phyloP scores from a whole-genome alignment of 2,113 vertebrate genomes.

The Hemiprocne comata region DNA sequence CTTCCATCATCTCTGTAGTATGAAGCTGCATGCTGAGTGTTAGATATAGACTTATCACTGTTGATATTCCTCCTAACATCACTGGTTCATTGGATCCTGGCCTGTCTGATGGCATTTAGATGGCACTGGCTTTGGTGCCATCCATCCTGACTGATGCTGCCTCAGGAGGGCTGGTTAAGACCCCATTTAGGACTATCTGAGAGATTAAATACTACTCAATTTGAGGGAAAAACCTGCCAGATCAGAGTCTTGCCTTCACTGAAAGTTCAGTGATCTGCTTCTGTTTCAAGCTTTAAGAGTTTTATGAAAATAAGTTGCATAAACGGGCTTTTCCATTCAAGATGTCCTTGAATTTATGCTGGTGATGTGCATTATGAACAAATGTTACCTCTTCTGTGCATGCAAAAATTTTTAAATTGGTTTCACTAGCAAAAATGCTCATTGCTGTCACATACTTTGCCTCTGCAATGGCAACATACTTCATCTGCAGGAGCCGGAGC shows the following conservation, averaged over 20 bases:
- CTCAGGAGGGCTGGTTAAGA: background rate
- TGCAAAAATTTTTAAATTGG: background rate
- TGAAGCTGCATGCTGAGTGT: background rate
- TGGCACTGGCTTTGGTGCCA: background rate
- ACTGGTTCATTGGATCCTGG: rapidly evolving
- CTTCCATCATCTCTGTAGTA: background rate
- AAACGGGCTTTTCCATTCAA: background rate
- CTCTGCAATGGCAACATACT: background rate
- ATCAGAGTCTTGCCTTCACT: background rate
- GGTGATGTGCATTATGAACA: background rate
- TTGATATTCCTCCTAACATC: background rate
- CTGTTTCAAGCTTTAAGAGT: background rate
- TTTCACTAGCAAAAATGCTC: background rate
- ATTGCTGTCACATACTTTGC: background rate
- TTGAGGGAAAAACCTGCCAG: background rate
- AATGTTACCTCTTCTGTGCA: background rate
- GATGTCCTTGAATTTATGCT: background rate
- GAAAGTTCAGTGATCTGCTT: background rate
- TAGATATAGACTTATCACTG: background rate
- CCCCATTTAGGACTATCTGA: background rate
- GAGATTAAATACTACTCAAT: background rate
- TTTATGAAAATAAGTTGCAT: background rate
- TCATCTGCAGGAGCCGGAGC: background rate
- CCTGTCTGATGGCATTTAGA: background rate
- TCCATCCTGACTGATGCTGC: background rate